Percentiles rank a stretch among this genome's conserved stretches.
These are phyloP conservation scores for Pseudomyrmex concolor DNA, from an alignment of 1,140 invertebrate genomes.

Conservation along the genomic window DNA sequence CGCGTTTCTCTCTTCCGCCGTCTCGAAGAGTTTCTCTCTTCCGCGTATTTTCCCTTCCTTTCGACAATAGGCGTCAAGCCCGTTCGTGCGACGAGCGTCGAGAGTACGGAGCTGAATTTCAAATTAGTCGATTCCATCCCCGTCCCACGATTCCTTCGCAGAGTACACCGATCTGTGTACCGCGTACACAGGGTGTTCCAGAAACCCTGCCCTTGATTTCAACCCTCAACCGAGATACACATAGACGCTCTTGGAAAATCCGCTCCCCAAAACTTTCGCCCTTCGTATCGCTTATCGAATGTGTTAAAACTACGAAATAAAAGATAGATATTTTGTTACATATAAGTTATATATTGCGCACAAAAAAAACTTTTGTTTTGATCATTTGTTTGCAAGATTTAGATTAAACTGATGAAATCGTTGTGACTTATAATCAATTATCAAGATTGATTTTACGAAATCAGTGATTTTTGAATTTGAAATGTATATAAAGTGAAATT, in stretches of 20 bases:
- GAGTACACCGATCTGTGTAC: slow-evolving; percentile 34
- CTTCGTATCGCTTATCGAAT: background rate
- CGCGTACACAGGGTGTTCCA: slow-evolving; percentile 32
- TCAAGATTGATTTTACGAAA: too few relatives aligned
- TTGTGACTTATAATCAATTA: too few relatives aligned
- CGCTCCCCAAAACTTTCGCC: background rate
- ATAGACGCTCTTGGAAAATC: background rate
- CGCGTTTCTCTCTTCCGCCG: background rate
- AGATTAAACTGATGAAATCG: too few relatives aligned
- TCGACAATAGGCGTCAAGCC: slow-evolving; percentile 55
- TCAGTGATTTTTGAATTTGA: too few relatives aligned
- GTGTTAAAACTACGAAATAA: slow-evolving; percentile 9
- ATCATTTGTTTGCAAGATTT: background rate
- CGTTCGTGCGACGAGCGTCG: slow-evolving; percentile 76
- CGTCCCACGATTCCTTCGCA: slow-evolving; percentile 40
- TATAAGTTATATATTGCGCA: too few relatives aligned
- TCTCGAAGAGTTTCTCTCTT: background rate
- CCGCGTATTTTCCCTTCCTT: background rate
- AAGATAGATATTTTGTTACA: background rate
- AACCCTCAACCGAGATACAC: slow-evolving; percentile 8
- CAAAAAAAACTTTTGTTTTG: too few relatives aligned
- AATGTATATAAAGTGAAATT: too few relatives aligned
- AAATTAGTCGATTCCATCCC: slow-evolving; percentile 67
- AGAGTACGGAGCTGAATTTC: slow-evolving; percentile 74
- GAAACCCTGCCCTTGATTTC: slow-evolving; percentile 44